These are phyloP conservation scores for Murina feae DNA, from an alignment of 2,113 vertebrate genomes.

Conservation along the genomic window DNA sequence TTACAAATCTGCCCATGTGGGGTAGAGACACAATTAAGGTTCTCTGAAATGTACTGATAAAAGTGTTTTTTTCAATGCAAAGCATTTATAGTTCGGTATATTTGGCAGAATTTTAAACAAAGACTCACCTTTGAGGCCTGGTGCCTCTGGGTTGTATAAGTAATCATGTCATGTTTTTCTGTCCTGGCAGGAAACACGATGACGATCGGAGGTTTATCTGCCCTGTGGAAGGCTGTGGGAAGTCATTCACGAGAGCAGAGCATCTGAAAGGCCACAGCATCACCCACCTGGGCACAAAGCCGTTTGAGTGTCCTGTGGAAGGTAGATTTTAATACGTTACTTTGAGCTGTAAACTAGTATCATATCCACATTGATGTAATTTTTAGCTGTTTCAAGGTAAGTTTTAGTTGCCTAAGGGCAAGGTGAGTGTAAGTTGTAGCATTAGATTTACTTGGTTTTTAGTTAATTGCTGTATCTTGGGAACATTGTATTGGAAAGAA, in stretches of 20 bases:
- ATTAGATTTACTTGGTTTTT: neutral
- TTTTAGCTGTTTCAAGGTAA: neutral
- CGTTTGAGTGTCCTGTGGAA: constrained; percentile 95
- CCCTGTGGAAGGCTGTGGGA: constrained; percentile 94
- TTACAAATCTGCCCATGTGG: neutral
- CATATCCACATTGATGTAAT: neutral
- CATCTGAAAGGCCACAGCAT: constrained; percentile 98
- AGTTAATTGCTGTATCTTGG: neutral
- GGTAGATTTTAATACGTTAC: constrained; percentile 78
- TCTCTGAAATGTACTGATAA: neutral
- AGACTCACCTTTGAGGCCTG: neutral
- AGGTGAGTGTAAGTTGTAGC: neutral
- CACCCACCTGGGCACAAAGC: constrained; percentile 97
- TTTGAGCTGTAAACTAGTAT: neutral
- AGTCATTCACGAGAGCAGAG: constrained; percentile 97
- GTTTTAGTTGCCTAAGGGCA: neutral
- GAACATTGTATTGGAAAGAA: neutral
- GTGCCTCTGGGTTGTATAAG: too few relatives aligned
- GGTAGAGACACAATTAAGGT: neutral
- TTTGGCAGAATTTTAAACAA: neutral
- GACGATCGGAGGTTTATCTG: constrained; percentile 96
- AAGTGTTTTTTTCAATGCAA: neutral
- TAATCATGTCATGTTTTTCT: neutral
- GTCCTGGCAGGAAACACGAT: constrained; percentile 89
- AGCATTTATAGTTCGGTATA: neutral